Base-by-base conservation (phyloP, 2,797 vertebrate genomes). In the Pempheris klunzingeri region DNA sequence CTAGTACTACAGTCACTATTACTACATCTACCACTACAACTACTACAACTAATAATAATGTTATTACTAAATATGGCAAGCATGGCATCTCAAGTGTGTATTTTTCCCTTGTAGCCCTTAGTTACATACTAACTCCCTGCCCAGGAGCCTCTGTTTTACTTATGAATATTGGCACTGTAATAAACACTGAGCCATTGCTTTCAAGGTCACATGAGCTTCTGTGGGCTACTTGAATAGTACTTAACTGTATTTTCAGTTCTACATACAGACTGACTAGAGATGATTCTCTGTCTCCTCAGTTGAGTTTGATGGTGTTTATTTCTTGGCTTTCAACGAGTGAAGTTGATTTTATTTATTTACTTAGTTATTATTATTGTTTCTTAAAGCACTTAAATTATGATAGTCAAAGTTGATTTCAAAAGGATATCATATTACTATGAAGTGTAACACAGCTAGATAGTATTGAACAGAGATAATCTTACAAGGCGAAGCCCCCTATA, bases 131-230 rank as follows among this genome's bases (percentile, higher is more conserved):
- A n/a, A n/a, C n/a, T n/a, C n/a, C n/a, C 85, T 87, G 79, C 77
- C 60, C 46, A 80, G 79, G 71, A 60, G 47, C 62, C 46, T 71
- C 71, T 63, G 77, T 68, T 77, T 84, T 80, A 77, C 50, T 80
- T 34, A 63, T 70, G 55, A 69, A 67, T 64, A 54, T 32, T 47
- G 71, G 49, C 62, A 28, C 52, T 72, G 66, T 43, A 69, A 69
- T 32, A 50, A 77, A 78, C 38, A 70, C 32, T 26, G 26, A 53
- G 55, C 26, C 43, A 58, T 58, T 62, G 53, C 76, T 64, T 61
- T 34, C 39, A 72, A 54, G 36, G 41, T 62, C 61, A 43, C 49
- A 58, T 50, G 24, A 52, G 15, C 50, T n/a, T 62, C 44, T 78
- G 43, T 24, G 5, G 28, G 9, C 20, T 57, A 49, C 47, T 68